Base-by-base conservation (phyloP, 2,113 vertebrate genomes). In the Gallinago paraguaiae region DNA sequence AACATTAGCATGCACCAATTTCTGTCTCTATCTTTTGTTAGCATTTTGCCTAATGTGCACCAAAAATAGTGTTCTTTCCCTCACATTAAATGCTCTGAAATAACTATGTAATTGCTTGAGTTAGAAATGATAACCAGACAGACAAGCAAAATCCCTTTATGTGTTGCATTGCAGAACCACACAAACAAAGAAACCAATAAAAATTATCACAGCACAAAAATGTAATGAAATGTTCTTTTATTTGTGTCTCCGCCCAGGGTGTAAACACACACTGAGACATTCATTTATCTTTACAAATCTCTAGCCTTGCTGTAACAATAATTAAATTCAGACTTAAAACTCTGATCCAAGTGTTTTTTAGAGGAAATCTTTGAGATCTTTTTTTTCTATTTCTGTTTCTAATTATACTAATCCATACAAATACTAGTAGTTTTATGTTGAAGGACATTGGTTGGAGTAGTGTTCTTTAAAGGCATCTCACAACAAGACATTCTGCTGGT, bases 171-270 rank as follows among this genome's bases (percentile, higher is more conserved):
- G 70, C 71, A 71, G 94, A 94, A 92, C 65, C 33, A 35, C 76
- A 94, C 54, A 69, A 96, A 96, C 81, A 95, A 94, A 95, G 87
- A 97, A 96, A 90, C 46, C 46, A 95, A 77, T 90, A 96, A 97
- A 97, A 96, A 68, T 13, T 53, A 80, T 45, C 57, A 96, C 95
- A 97, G 83, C 91, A 95, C 93, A 97, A 96, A 97, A 97, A 95
- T 93, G 92, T 96, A 93, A 96, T 96, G 95, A 94, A 88, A 95
- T 96, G 92, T 96, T 97, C 88, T 96, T 97, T 98, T 97, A 98
- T 98, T 97, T 96, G 86, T 96, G 94, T 93, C 82, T 97, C 93
- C 91, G 97, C 93, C 83, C 93, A 97, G 78, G 59, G 89, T 97
- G 88, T 88, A 97, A 97, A 97, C 82, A 95, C 74, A 87, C 75